Base-by-base conservation (phyloP, 2,888 invertebrate genomes). In the Chirona hameri region DNA sequence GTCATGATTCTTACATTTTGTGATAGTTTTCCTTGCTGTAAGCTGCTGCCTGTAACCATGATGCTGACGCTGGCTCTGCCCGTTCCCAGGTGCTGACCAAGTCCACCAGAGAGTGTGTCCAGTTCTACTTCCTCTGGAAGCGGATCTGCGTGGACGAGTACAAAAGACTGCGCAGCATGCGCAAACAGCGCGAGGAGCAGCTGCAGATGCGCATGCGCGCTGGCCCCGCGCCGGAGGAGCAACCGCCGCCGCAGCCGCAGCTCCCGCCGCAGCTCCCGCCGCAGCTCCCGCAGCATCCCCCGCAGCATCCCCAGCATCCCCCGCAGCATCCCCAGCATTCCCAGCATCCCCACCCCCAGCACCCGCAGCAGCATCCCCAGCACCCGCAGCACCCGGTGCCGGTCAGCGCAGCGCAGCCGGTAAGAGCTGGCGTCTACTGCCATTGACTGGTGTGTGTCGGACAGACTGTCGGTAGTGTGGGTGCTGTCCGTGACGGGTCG, bases 51-150 rank as follows among this genome's bases (percentile, higher is more conserved):
- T 39, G 39, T 39, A 7, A 24, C 60, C 24, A 7, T 18, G 24
- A 3, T 18, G 24, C 60, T 60, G 60, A 60, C 60, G 60, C 7
- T 52, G 60, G 18, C 18, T 60, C 60, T 79, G 39, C 18, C 46
- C n/a, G n/a, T 83, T 88, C 88, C 82, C 87, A 94, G 93, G 90
- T 96, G 88, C 92, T 92, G 87, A 93, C 93, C 81, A 98, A 98
- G 90, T 92, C 93, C 85, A 92, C 94, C 76, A 95, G 95, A 87
- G 97, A 97, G 88, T 99, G 99, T 90, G 92, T 98, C 87, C 97
- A 98, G 90, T 98, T 99, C 90, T 99, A 99, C 90, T 99, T 99
- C 89, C 93, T 97, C 87, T 99, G 99, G 99, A 99, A 99, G 90
- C 98, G 98, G 89, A 93, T 97, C 57, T 97, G 97, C 87, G 93